Evolutionary conservation across 2,797 vertebrate genomes (phyloP), one percentile per base, ranked within the genome.

Genomic region (Pseudochirops corinnae): DNA sequence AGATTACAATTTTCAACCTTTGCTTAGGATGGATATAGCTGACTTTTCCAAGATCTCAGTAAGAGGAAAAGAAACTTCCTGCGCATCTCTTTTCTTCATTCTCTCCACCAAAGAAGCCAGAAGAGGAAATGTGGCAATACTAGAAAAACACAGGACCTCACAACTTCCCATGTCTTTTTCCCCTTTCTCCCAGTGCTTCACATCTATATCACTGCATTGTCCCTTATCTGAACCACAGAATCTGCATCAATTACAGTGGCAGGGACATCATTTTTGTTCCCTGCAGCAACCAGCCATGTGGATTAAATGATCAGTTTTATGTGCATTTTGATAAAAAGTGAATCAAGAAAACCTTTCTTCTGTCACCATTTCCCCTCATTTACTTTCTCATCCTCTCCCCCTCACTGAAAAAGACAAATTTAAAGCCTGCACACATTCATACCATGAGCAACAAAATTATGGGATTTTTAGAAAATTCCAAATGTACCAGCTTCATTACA

Each of bases 221-320:
- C 82, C 74, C 39, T 87, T 60, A 31, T 21, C 50, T 55, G n/a
- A 95, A 87, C 74, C 46, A 74, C 92, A 97, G 92, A 87, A 46
- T 56, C 39, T 82, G 55, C 28, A 57, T 91, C 46, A 87, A 55
- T 56, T n/a, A 29, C 1, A 0, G 13, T 14, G 57, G 91, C 87
- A 62, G 94, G 90, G 55, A 67, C 52, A 60, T 92, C 26, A 90
- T 18, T 74, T 87, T 55, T 55, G 57, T 55, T 96, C 87, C 56
- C 53, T 74, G 87, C 9, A 96, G 95, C 50, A 94, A 92, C 39
- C 5, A n/a, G 53, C 90, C 82, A 52, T 0, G 0, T 46, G 7
- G 56, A 87, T 87, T 26, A 96, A 87, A 94, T 55, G 31, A 93
- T 21, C 52, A 18, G 39, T 74, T 93, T 46, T 67, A 31, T 1